Conservation (phyloP, 2,797 vertebrate species). For the Trachops cirrhosus region DNA sequence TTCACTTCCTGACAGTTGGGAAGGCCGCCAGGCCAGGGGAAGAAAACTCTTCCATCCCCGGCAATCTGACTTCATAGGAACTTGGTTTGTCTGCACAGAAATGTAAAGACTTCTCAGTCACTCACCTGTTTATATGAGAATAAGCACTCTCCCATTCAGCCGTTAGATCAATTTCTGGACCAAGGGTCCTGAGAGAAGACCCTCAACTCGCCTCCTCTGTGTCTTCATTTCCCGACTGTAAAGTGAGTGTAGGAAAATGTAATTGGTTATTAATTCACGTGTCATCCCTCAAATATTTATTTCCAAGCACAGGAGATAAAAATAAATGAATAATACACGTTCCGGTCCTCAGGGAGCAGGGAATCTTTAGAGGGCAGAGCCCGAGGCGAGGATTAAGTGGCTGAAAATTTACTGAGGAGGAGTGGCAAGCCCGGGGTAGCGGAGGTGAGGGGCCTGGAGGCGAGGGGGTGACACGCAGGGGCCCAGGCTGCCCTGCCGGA, state of each 20-base stretch:
- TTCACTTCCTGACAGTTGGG: slow-evolving; percentile 43
- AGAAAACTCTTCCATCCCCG: not conserved
- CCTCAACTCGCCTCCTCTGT: not conserved
- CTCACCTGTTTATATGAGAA: not conserved
- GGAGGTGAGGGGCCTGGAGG: not conserved
- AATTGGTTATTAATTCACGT: not conserved
- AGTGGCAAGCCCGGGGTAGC: fast-evolving
- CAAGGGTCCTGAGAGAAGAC: not conserved
- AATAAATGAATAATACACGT: not conserved
- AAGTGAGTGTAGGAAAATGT: not conserved
- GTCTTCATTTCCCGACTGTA: not conserved
- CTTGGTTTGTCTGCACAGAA: not conserved
- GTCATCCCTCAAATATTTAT: not conserved
- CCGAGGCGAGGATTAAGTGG: not conserved
- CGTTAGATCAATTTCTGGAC: not conserved
- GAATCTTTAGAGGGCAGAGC: not conserved
- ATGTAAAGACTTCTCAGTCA: not conserved
- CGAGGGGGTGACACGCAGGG: fast-evolving
- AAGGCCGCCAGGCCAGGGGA: not conserved
- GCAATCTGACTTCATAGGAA: not conserved
- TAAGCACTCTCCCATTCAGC: fast-evolving
- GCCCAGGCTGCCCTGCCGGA: fast-evolving
- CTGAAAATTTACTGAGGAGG: not conserved
- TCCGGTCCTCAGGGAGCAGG: not conserved
- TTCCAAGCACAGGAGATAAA: not conserved